Evolutionary conservation across 2,113 vertebrate species (phyloP).

Genomic region (Oryzias melastigma): DNA sequence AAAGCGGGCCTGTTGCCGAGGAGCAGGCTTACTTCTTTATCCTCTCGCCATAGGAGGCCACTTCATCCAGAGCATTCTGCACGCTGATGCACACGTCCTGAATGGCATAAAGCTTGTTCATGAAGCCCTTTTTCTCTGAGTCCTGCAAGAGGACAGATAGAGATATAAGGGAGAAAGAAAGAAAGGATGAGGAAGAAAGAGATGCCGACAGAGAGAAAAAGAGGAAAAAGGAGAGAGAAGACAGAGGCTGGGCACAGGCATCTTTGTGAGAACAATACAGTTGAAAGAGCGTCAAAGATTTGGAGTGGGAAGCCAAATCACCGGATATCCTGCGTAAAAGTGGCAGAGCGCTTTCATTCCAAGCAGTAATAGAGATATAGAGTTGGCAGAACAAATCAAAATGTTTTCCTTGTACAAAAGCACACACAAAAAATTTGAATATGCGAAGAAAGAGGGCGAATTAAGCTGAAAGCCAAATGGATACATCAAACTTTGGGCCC

Average conservation of each 20-base stretch:
- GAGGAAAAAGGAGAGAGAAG: constrained; percentile 38
- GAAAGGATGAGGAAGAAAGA: constrained; percentile 30
- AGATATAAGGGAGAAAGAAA: constrained; percentile 54
- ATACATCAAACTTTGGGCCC: constrained; percentile 64
- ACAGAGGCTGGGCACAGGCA: constrained; percentile 66
- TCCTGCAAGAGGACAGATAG: constrained; percentile 83
- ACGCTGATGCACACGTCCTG: constrained; percentile 97
- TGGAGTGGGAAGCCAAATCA: constrained; percentile 70
- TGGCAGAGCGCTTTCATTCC: constrained; percentile 63
- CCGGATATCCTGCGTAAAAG: constrained; percentile 65
- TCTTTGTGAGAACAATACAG: constrained; percentile 71
- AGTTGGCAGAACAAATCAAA: constrained; percentile 76
- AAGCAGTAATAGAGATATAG: constrained; percentile 72
- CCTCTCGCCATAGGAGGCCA: constrained; percentile 93
- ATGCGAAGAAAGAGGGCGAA: constrained; percentile 65
- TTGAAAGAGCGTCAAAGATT: constrained; percentile 73
- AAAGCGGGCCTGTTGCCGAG: constrained; percentile 59
- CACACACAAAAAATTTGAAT: constrained; percentile 66
- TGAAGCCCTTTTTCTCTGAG: constrained; percentile 95
- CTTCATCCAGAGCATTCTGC: constrained; percentile 95
- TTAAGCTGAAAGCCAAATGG: constrained; percentile 64
- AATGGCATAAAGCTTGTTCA: constrained; percentile 97
- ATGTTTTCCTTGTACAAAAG: constrained; percentile 67
- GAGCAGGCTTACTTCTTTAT: constrained; percentile 87
- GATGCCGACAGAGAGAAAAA: constrained; percentile 19